Evolutionary conservation across 2,113 vertebrate species (phyloP).

Genomic region (Amblyopsis rosae): DNA sequence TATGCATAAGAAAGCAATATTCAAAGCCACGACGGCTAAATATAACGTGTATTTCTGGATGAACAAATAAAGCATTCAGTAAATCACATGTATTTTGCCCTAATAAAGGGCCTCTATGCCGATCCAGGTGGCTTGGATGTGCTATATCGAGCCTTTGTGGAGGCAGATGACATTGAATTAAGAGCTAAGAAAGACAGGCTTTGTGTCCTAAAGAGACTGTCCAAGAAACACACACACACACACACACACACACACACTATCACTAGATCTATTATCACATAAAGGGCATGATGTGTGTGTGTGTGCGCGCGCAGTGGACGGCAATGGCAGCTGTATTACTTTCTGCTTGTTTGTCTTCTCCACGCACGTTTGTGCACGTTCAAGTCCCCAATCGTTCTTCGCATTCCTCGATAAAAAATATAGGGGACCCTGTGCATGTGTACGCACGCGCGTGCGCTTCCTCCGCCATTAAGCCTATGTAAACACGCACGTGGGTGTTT

Average conservation of each 20-base stretch:
- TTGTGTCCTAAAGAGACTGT: constrained; percentile 72
- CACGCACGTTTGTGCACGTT: constrained; percentile 11
- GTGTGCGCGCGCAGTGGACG: constrained; percentile 42
- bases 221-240: constrained; percentile 25
- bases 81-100: constrained; percentile 54
- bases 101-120: constrained; percentile 63
- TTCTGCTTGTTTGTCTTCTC: constrained; percentile 68
- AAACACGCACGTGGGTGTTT: constrained; percentile 36
- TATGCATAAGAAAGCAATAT: too few species aligned
- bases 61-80: too few species aligned
- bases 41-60: too few species aligned
- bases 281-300: constrained; percentile 50
- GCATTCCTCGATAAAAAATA: constrained; percentile 42
- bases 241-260: constrained; percentile 53
- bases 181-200: constrained; percentile 72
- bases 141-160: constrained; percentile 66
- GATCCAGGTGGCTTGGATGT: constrained; percentile 72
- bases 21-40: too few species aligned
- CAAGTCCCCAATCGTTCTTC: constrained; percentile 54
- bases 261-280: too few species aligned
- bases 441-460: constrained; percentile 26
- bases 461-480: background rate
- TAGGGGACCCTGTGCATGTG: constrained; percentile 29
- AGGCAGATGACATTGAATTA: constrained; percentile 77
- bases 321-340: constrained; percentile 70